Conservation (phyloP, 2,113 vertebrate genomes). For the Sakesphorus luctuosus region DNA sequence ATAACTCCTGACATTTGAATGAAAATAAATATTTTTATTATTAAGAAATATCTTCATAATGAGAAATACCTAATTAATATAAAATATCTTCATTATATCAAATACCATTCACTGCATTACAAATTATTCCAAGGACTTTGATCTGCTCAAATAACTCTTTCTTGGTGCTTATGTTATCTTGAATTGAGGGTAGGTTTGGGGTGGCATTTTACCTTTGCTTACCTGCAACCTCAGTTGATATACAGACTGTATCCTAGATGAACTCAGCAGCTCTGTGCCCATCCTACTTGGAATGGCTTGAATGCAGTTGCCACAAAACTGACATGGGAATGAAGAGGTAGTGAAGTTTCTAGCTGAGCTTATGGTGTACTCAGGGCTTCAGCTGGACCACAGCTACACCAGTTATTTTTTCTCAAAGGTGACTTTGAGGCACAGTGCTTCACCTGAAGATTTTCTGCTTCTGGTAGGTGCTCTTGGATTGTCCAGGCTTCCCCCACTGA, state of each 20-base stretch:
- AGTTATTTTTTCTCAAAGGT: neutral
- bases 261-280: neutral
- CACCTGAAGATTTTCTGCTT: neutral
- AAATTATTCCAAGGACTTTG: neutral
- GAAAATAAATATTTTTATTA: neutral
- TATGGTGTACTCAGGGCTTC: neutral
- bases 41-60: neutral
- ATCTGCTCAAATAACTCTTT: neutral
- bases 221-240: neutral
- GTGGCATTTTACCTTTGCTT: neutral
- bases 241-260: neutral
- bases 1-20: neutral
- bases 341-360: neutral
- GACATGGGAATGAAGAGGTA: neutral
- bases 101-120: neutral
- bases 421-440: neutral
- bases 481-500: neutral
- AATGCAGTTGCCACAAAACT: neutral
- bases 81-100: neutral
- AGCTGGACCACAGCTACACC: neutral
- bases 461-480: neutral
- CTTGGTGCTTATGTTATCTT: neutral
- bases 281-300: neutral
- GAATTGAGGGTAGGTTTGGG: neutral
- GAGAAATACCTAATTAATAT: neutral